A percentile compares a stretch with the other conserved stretches of the same genome.
Conservation (phyloP, 2,888 invertebrate genomes). For the Thumatha senex region DNA sequence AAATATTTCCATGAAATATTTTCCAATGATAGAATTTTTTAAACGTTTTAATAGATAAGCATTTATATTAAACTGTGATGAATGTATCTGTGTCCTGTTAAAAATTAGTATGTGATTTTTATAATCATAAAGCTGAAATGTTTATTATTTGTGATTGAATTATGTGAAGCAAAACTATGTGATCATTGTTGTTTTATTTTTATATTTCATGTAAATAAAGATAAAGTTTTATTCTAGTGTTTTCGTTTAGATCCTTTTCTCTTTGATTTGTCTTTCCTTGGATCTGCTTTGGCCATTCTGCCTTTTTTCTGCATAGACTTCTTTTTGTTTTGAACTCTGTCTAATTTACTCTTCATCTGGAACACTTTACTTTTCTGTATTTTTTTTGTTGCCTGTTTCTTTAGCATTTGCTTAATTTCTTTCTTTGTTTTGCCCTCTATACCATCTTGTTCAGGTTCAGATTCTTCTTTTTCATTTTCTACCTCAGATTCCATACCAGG, state of each 20-base stretch:
- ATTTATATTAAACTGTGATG: too few species aligned
- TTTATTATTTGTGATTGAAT: slow-evolving; percentile 2
- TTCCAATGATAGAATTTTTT: too few species aligned
- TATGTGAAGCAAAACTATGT: slow-evolving; percentile 23
- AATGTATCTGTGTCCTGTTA: not conserved
- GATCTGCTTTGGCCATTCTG: slow-evolving; percentile 48
- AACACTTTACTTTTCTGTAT: slow-evolving; percentile 91
- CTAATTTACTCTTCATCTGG: slow-evolving; percentile 88
- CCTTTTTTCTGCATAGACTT: slow-evolving; percentile 79
- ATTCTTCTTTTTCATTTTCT: slow-evolving; percentile 51
- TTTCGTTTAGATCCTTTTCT: slow-evolving; percentile 65
- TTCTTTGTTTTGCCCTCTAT: slow-evolving; percentile 81
- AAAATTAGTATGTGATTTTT: not conserved
- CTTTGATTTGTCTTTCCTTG: slow-evolving; percentile 69
- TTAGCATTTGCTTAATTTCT: slow-evolving; percentile 87
- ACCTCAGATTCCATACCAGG: slow-evolving; percentile 69
- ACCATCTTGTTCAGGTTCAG: slow-evolving; percentile 55
- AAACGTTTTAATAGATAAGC: too few species aligned
- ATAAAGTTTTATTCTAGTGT: slow-evolving; percentile 47
- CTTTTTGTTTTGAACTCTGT: slow-evolving; percentile 87
- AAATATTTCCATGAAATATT: too few species aligned
- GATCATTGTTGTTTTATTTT: slow-evolving; percentile 12
- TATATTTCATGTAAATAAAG: slow-evolving; percentile 16
- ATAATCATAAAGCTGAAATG: too few species aligned
- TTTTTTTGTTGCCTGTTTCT: slow-evolving; percentile 88